These are phyloP conservation scores for Macquaria ambigua DNA, from an alignment of 2,113 vertebrate species.

Conservation along the genomic window DNA sequence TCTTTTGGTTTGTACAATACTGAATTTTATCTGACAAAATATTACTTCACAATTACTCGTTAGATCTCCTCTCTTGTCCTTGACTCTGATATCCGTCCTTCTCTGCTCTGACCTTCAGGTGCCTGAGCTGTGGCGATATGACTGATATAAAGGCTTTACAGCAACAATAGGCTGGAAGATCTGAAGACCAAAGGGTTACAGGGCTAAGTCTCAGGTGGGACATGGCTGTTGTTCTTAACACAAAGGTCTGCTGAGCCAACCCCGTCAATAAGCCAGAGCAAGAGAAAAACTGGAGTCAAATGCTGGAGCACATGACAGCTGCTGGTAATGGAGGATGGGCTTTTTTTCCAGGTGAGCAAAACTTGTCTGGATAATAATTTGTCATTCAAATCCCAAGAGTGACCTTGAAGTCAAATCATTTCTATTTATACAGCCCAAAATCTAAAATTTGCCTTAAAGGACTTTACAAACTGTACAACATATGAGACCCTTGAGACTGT, in stretches of 20 bases:
- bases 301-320: background rate
- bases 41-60: background rate
- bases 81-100: slow-evolving; percentile 16
- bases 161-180: slow-evolving; percentile 16
- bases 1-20: background rate
- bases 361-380: background rate
- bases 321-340: background rate
- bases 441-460: background rate
- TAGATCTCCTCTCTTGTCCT: background rate
- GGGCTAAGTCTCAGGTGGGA: slow-evolving; percentile 42
- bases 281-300: slow-evolving; percentile 21
- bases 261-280: slow-evolving; percentile 1
- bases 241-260: slow-evolving; percentile 24
- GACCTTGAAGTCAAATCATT: background rate
- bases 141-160: slow-evolving; percentile 39
- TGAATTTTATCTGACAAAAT: slow-evolving; percentile 24
- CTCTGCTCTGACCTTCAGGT: slow-evolving; percentile 50
- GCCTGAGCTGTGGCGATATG: slow-evolving; percentile 22
- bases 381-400: background rate
- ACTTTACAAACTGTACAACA: too few relatives aligned
- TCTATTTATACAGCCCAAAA: background rate
- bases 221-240: slow-evolving; percentile 35
- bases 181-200: slow-evolving; percentile 17
- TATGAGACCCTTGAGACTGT: too few relatives aligned
- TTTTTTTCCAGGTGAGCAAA: background rate